phyloP scores from a whole-genome alignment of 2,888 invertebrate species.

The Noctua janthe region DNA sequence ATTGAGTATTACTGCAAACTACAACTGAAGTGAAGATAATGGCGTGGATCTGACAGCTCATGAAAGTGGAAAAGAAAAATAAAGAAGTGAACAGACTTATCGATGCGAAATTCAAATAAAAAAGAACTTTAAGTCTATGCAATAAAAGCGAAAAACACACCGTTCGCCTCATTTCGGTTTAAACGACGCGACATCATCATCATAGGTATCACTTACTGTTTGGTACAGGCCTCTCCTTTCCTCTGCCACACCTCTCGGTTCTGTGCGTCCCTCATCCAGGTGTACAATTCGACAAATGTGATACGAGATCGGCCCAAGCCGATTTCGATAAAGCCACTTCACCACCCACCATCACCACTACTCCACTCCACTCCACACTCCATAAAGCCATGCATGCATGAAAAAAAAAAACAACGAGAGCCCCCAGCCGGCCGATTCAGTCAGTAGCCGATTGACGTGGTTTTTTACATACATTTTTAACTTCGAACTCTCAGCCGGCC shows the following conservation, averaged over 20 bases:
- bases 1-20: not conserved
- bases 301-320: not conserved
- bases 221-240: too few species aligned
- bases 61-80: not conserved
- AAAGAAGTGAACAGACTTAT: not conserved
- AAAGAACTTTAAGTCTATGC: not conserved
- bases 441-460: not conserved
- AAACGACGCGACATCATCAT: not conserved
- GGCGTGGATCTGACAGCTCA: too few species aligned
- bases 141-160: not conserved
- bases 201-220: too few species aligned
- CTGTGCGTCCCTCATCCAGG: too few species aligned
- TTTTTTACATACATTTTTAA: not conserved
- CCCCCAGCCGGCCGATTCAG: not conserved
- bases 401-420: not conserved
- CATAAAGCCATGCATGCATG: not conserved
- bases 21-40: not conserved
- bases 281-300: not conserved
- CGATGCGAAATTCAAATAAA: not conserved
- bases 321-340: not conserved
- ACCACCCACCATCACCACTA: too few species aligned
- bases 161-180: not conserved
- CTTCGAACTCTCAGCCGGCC: not conserved
- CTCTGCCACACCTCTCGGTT: too few species aligned
- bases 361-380: not conserved